Conservation (phyloP, 1,140 invertebrate genomes). For the Caerostris darwini region DNA sequence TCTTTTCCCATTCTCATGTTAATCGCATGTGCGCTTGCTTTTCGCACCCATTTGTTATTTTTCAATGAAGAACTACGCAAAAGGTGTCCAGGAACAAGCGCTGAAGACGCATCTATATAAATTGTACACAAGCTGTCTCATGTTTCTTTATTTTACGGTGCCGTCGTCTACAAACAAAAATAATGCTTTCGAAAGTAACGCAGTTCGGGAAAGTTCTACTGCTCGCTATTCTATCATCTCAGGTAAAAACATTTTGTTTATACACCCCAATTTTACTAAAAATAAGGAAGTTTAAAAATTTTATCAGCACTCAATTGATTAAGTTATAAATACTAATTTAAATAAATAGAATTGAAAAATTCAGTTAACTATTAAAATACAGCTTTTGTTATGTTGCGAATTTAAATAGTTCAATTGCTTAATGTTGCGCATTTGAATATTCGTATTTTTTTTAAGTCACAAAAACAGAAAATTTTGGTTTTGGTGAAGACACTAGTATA, state of each 20-base stretch:
- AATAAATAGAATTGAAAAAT: no score
- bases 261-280: no score
- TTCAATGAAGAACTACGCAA: neutral
- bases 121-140: neutral
- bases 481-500: no score
- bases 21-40: neutral
- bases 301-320: no score
- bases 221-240: neutral
- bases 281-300: no score
- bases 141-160: neutral
- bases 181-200: neutral
- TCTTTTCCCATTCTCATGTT: neutral
- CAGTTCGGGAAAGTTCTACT: neutral
- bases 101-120: neutral
- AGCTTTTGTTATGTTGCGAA: no score
- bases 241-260: neutral
- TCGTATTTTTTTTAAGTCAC: no score
- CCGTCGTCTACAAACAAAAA: neutral
- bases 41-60: conserved; percentile 3
- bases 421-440: no score
- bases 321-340: no score
- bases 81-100: neutral
- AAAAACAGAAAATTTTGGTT: no score
- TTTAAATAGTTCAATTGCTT: no score
- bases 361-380: no score